Evolutionary conservation across 1,140 invertebrate species (phyloP), one percentile per base, ranked within the genome.

Genomic region (Dreissena polymorpha): DNA sequence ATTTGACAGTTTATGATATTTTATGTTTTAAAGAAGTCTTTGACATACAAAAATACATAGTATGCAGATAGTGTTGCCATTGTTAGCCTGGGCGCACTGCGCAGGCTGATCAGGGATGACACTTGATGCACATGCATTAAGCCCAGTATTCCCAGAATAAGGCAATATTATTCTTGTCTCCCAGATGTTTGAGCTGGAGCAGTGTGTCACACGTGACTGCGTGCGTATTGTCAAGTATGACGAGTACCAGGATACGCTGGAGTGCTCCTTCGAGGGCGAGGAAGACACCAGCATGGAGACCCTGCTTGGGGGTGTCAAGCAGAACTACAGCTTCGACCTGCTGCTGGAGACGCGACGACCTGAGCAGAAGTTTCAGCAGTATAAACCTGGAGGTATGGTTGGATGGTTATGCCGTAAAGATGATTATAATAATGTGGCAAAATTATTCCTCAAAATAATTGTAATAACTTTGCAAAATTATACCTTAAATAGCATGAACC

Each of bases 171-270:
- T 39, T 39, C 39, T 39, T 39, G 39, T 39, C 39, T 39, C 90
- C 8, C 85, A 95, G 88, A 92, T 94, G 86, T 94, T 96, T 57
- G 93, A 94, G 73, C 90, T 96, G 39, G 94, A 95, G 50, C 92
- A 92, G 14, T 86, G 94, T 79, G 94, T 95, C 8, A 94, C 95
- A 14, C 74, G 95, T 0, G 94, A 95, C 53, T 95, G 95, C 78
- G 96, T 96, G 88, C 95, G 96, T 3, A 92, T 97, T 23, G 96
- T 97, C 2, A 95, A 94, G 77, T 97, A 96, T 88, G 95, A 97
- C 89, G 94, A 94, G 50, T 91, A 94, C 23, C 93, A 94, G 81
- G 95, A 96, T 79, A 93, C 94, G 5, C 95, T 97, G n/a, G 95
- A 96, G 85, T 94, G 94, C 78, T 96, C 95, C 65, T 96, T 96